These are phyloP conservation scores for Carposina sasakii DNA, from an alignment of 1,140 invertebrate species.

Conservation along the genomic window DNA sequence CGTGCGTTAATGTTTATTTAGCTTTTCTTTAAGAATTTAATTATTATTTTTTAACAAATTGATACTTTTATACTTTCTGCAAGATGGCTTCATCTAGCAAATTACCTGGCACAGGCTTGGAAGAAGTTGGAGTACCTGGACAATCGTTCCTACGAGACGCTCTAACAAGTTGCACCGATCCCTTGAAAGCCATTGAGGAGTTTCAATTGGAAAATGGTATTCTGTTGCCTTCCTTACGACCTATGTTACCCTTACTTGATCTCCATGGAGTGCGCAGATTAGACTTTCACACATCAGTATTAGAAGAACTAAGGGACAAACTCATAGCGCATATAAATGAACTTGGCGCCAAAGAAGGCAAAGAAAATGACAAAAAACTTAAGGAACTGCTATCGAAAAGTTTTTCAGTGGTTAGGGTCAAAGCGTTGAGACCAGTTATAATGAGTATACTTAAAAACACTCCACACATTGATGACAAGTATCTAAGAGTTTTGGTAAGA, in stretches of 20 bases:
- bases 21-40: no score
- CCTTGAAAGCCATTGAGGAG: constrained; percentile 96
- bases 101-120: constrained; percentile 76
- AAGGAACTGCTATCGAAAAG: constrained; percentile 94
- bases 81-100: constrained; percentile 62
- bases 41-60: no score
- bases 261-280: constrained; percentile 92
- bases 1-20: no score
- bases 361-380: constrained; percentile 88
- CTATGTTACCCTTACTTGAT: constrained; percentile 95
- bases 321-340: constrained; percentile 91
- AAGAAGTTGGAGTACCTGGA: constrained; percentile 94
- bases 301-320: constrained; percentile 95
- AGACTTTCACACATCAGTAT: constrained; percentile 95
- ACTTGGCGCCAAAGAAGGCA: constrained; percentile 83
- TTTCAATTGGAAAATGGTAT: constrained; percentile 98
- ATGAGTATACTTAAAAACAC: constrained; percentile 96
- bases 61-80: not conserved
- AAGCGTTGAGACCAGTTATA: constrained; percentile 94
- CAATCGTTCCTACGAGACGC: constrained; percentile 91
- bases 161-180: constrained; percentile 96
- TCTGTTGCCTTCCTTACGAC: constrained; percentile 90
- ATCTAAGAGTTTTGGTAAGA: constrained; percentile 85
- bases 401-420: constrained; percentile 93
- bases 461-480: constrained; percentile 93